Base-by-base conservation (phyloP, 2,113 vertebrate species). In the Chionodraco myersi region DNA sequence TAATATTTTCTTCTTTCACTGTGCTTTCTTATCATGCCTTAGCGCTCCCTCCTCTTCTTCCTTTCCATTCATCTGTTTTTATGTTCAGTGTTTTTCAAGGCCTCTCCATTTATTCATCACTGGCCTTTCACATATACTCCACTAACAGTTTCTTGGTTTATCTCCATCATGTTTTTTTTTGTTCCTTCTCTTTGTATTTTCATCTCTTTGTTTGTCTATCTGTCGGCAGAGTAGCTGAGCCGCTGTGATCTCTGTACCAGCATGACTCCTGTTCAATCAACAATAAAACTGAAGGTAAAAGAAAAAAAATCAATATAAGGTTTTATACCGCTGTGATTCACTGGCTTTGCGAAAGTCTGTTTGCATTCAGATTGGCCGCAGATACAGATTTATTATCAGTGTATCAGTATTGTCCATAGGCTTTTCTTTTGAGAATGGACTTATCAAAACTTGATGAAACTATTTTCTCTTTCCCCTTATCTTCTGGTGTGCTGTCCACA, bases 181-280 rank as follows among this genome's bases (percentile, higher is more conserved):
- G 10, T 75, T 59, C 63, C 30, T 67, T 80, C 36, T 71, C 75
- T 82, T 82, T 82, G 54, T 79, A 59, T 64, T 84, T 88, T 60
- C 68, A 87, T 56, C 72, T 10, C 45, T 75, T 45, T 64, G 62
- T 89, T 83, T 86, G 58, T 82, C 74, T 79, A 77, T 89, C 80
- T 74, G 60, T 45, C 52, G 61, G 44, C 53, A 77, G 73, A 81
- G 72, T 48, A 65, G 72, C 64, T 76, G 80, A 67, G 81, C 81
- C 72, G 68, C 75, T 74, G 82, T 82, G 82, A 82, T 85, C 80
- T 88, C 59, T 81, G 80, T 76, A 53, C 71, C 58, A 10, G 80
- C 85, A 80, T 63, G 85, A 72, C 49, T 88, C 75, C 81, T 63
- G 76, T 83, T 90, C 86, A 80, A 90, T 90, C 83, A 88, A 86